Evolutionary conservation across 2,888 invertebrate genomes (phyloP).

Genomic region (Cataglyphis altisquamis): DNA sequence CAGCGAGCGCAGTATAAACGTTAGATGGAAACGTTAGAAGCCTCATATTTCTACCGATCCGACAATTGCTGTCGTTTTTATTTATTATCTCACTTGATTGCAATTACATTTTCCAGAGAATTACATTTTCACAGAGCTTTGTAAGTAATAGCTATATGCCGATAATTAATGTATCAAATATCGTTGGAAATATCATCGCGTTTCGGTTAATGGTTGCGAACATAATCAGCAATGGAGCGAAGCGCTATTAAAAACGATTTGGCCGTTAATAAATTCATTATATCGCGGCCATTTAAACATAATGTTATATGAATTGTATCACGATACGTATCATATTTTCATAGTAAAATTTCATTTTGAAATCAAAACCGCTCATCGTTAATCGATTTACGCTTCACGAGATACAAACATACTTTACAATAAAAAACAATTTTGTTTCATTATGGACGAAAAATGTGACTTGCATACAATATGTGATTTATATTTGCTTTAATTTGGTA

Average conservation of each 20-base stretch:
- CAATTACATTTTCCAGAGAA: not conserved
- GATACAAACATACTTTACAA: not conserved
- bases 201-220: constrained; percentile 15
- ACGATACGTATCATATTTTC: constrained; percentile 24
- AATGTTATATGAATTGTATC: constrained; percentile 18
- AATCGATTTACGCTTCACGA: constrained; percentile 2
- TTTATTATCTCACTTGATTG: not conserved
- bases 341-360: constrained; percentile 7
- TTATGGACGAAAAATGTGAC: not conserved
- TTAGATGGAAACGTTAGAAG: not conserved
- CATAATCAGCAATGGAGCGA: constrained; percentile 13
- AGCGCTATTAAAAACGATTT: constrained; percentile 43
- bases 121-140: constrained; percentile 1
- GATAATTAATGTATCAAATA: constrained; percentile 33
- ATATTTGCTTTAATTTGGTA: constrained; percentile 1
- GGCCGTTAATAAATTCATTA: constrained; percentile 47
- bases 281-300: not conserved
- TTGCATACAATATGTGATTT: not conserved
- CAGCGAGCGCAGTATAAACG: not conserved
- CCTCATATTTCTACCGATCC: not conserved
- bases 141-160: constrained; percentile 4
- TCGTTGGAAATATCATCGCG: constrained; percentile 15
- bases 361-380: constrained; percentile 23
- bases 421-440: constrained; percentile 13
- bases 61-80: not conserved